phyloP scores from a whole-genome alignment of 2,888 invertebrate species.

The Drosophila melanocephala region DNA sequence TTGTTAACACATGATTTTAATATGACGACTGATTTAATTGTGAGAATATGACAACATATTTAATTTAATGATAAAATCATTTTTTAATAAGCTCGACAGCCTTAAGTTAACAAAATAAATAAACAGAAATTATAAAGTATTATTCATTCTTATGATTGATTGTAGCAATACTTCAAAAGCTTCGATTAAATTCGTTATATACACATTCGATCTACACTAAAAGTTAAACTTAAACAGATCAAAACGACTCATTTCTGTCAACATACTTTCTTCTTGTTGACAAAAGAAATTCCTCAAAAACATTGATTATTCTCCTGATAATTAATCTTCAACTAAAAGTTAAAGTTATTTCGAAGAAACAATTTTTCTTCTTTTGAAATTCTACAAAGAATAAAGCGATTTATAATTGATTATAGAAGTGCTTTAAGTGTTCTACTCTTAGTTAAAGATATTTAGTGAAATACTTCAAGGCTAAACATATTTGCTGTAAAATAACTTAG shows the following conservation, averaged over 20 bases:
- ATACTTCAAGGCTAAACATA: too few species aligned
- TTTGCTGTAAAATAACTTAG: background rate
- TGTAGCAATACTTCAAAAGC: too few species aligned
- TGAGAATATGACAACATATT: background rate
- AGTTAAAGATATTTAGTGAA: background rate
- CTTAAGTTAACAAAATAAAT: background rate
- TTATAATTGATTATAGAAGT: background rate
- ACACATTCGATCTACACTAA: background rate
- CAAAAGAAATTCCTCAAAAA: too few species aligned
- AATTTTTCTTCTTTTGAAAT: too few species aligned
- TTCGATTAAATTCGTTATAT: background rate
- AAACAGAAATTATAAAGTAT: too few species aligned
- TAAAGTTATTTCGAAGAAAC: background rate
- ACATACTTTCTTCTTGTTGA: rapidly evolving
- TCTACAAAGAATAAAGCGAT: background rate
- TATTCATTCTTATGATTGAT: too few species aligned
- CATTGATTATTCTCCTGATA: background rate
- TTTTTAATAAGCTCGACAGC: background rate
- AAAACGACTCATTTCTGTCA: background rate
- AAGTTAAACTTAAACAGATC: background rate
- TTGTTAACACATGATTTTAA: background rate
- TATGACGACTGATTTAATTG: background rate
- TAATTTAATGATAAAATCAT: background rate
- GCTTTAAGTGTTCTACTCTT: background rate
- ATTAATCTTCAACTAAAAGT: background rate